Evolutionary conservation across 2,113 vertebrate species (phyloP), one percentile per base, ranked within the genome.

Genomic region (Pluvianellus socialis): DNA sequence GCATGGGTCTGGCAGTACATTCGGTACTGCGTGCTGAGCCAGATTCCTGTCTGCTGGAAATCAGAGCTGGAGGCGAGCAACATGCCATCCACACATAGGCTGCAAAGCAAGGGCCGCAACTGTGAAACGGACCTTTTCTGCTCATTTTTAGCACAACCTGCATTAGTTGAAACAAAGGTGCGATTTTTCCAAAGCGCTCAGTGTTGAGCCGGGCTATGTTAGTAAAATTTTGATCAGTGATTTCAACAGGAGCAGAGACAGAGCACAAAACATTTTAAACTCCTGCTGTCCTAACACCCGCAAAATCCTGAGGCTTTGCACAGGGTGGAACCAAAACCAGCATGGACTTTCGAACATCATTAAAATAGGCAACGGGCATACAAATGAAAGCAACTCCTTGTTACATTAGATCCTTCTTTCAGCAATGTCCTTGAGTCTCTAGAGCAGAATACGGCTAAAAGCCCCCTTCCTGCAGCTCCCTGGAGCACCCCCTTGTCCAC

Each of bases 21-120:
- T 59, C 0, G 0, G 35, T 33, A 44, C 58, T 0, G 1, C 2
- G 4, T 1, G 9, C 33, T 0, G 3, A 74, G 81, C 68, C 73
- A 30, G 65, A 50, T 56, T 40, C 40, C 50, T 0, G 1, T 12
- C 66, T 40, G 71, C 65, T 47, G 66, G 28, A 56, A 59, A 56
- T 17, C 15, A 9, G 65, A 11, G 19, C 21, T 11, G 59, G 42
- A 40, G 44, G 70, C 3, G 1, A 76, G 63, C 5, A 3, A 23
- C 1, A 0, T 14, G 56, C 42, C 85, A 38, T 14, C 65, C 28
- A 0, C 55, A 49, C 38, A 3, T 14, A 7, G 1, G 42, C 80
- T 27, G 38, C 38, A 26, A 27, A 38, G 23, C 33, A 18, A 49
- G 23, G 1, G n/a, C 9, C 4, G 10, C 28, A 62, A 47, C 59